Evolutionary conservation across 1,140 invertebrate genomes (phyloP), one percentile per base, ranked within the genome.

Genomic region (Aphidius ervi): DNA sequence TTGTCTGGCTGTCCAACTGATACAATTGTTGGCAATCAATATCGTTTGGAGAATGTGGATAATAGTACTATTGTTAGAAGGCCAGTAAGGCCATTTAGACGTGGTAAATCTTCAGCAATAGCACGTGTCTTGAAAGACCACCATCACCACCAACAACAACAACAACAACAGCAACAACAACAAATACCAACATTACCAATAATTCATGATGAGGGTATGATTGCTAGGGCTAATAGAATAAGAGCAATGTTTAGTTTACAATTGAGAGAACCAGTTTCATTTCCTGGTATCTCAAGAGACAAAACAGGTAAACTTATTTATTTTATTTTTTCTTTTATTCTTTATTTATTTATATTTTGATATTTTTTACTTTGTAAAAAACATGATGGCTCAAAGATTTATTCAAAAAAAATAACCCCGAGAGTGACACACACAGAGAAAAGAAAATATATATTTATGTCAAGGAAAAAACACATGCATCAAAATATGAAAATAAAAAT

Each of bases 271-370:
- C 65, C 73, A n/a, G 70, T 75, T 57, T 68, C 67, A 46, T 70
- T 79, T 59, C 73, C 77, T 5, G 77, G 76, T 9, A 78, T 79
- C 61, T 78, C 76, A 5, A 69, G 76, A 37, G 77, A 77, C n/a
- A 79, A 79, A 65, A 75, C 76, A 74, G 76, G 77, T 79, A 71
- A 77, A 72, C 31, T 20, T 23, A 37, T 31, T 52, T 40, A 16
- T 58, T 20, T 42, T 40, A 10, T 39, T 43, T 42, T 41, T 20
- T 9, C 48, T 43, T 42, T 37, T 41, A 46, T 41, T 49, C 8
- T 9, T 2, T 31, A 31, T 31, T 31, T 31, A 16, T 16, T 16
- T 16, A 16, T 16, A 0, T 31, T 31, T 31, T 31, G 23, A 31
- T 31, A 31, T 31, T 31, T 31, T 31, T 16, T 16, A 16, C 16